phyloP scores from a whole-genome alignment of 1,140 invertebrate genomes.

The Drosophila willistoni region DNA sequence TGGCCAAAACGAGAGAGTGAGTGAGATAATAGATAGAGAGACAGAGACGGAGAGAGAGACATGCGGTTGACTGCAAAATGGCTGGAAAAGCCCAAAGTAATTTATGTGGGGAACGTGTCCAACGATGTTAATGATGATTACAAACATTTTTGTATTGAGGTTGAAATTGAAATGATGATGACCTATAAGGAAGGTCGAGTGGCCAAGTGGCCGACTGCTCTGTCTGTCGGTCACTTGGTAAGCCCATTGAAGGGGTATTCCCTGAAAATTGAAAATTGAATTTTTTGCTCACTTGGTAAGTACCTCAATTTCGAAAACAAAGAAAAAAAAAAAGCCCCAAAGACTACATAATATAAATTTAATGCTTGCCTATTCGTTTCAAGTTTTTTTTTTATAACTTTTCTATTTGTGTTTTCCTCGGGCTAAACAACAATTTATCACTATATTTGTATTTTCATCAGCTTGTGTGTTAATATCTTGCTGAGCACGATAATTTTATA shows the following conservation, averaged over 20 bases:
- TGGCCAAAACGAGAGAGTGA: background rate
- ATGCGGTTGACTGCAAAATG: background rate
- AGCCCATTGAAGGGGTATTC: background rate
- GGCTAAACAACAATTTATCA: background rate
- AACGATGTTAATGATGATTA: background rate
- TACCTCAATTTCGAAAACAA: background rate
- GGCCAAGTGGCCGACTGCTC: background rate
- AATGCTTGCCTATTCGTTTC: background rate
- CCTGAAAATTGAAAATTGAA: background rate
- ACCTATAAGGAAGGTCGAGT: constrained; percentile 33
- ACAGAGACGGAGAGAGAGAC: background rate
- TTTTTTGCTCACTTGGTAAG: background rate
- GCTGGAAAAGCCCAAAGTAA: constrained; percentile 26
- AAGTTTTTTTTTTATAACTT: constrained; percentile 1
- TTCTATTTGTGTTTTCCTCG: background rate
- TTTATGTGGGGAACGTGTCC: constrained; percentile 32
- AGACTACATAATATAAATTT: constrained; percentile 5
- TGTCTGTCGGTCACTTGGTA: background rate
- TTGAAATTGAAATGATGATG: constrained; percentile 35
- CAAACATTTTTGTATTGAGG: constrained; percentile 19
- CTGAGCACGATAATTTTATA: background rate
- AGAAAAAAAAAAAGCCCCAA: background rate
- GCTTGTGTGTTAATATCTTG: background rate
- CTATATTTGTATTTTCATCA: constrained; percentile 3
- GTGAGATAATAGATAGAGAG: background rate